Evolutionary conservation across 2,888 invertebrate species (phyloP), one percentile per base, ranked within the genome.

Genomic region (Beris chalybata): DNA sequence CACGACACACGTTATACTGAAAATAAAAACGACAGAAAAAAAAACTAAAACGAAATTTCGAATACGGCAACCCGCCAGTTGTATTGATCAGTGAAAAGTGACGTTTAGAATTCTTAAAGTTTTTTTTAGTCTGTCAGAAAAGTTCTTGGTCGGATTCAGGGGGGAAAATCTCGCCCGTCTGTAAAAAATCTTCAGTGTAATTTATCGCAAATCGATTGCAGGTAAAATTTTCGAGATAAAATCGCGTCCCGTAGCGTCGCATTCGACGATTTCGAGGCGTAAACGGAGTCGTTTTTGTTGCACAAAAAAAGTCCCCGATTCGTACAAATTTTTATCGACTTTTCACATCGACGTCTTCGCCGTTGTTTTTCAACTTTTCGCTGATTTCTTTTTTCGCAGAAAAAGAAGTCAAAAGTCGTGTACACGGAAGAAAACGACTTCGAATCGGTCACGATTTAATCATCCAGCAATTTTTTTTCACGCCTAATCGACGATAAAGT

Each of bases 31-130:
- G 22, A 22, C 1, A 2, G 22, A 22, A 22, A 22, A 22, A n/a
- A 22, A 22, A 22, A 22, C 3, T 22, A 22, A 22, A 22, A 22
- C 22, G 22, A 22, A 22, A 22, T 22, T 22, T 22, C 22, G 22
- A 22, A 70, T 70, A 68, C 68, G 61, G 61, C 61, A 61, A 38
- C 61, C 50, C 61, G 12, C 38, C 22, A 30, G 38, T 71, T 72
- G 69, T 72, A 72, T 71, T 71, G 71, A 72, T 71, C 71, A 71
- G 55, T 12, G 69, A 70, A 72, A 73, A 72, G 70, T 73, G 73
- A 72, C 73, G 68, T 73, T 72, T 72, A 55, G 48, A 54, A 55
- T 38, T 59, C 53, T 61, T 54, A 54, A 66, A 44, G 66, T 66
- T 66, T 66, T 29, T 53, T 64, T 48, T 45, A 47, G 15, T n/a